These are phyloP conservation scores for Drosophila aff. DNA, from an alignment of 1,140 invertebrate species.

Conservation along the genomic window DNA sequence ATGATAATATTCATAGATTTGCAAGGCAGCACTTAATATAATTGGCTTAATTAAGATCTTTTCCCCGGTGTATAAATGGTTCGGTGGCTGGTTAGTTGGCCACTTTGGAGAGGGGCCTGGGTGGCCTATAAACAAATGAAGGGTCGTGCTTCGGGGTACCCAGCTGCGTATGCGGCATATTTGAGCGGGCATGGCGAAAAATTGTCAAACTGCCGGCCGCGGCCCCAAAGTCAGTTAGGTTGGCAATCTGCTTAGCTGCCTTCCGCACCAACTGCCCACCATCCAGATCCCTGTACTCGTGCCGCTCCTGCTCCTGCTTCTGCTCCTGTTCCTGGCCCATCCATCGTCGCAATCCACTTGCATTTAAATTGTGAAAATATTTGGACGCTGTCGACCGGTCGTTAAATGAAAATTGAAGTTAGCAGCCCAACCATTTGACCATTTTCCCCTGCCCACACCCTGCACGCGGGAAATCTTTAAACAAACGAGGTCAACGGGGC, in stretches of 20 bases:
- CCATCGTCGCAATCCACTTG: conserved; percentile 48
- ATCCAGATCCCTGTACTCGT: neutral
- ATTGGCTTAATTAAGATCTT: neutral
- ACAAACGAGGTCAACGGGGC: conserved; percentile 41
- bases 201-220: conserved; percentile 76
- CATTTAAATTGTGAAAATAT: conserved; percentile 82
- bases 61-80: neutral
- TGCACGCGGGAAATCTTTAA: conserved; percentile 40
- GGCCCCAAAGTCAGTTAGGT: conserved; percentile 70
- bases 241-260: conserved; percentile 68
- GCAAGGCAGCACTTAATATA: too few species aligned
- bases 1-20: neutral
- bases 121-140: conserved; percentile 67
- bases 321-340: conserved; percentile 1
- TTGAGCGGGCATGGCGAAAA: conserved; percentile 72
- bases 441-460: neutral
- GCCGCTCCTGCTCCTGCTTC: neutral
- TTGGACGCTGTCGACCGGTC: conserved; percentile 49
- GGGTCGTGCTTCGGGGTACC: conserved; percentile 53
- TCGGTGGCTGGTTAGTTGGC: neutral
- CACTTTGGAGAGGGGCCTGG: neutral
- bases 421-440: conserved; percentile 45
- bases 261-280: conserved; percentile 28
- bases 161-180: conserved; percentile 76
- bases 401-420: conserved; percentile 67